Evolutionary conservation across 1,140 invertebrate species (phyloP), one percentile per base, ranked within the genome.

Genomic region (Zaprionus capensis): DNA sequence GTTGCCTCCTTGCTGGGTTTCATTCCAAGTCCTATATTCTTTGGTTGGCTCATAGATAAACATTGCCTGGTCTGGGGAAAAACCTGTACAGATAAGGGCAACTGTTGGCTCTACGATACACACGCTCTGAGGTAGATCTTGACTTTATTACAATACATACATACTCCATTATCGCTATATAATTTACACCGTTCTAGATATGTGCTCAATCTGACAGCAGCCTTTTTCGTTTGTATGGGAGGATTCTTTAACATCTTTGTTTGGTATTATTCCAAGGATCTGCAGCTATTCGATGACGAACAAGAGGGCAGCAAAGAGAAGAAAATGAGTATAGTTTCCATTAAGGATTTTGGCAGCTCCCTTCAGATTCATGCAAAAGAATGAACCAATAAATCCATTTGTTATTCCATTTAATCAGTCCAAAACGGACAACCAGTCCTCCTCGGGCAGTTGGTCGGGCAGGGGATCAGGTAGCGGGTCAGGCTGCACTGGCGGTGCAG

Each of bases 61-160:
- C 94, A 95, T 4, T 96, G 96, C 80, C 76, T 96, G 24, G 94
- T 96, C 24, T 96, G 96, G 96, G 96, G 96, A 11, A 96, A 95
- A 86, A 96, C 96, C 7, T 96, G 96, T 77, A 92, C 94, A 11
- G 95, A 94, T 51, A 95, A 94, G 56, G 96, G 96, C 44, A 96
- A 96, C 82, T 96, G 96, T 91, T 96, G 95, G 96, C 91, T 96
- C 0, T 96, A 96, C 68, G 95, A 96, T 82, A 94, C 95, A 5
- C 93, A 94, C 7, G 82, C 87, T 0, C 53, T 91, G n/a, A 58
- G 85, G 86, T 86, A 26, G 31, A 57, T 28, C 11, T 6, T 15
- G 1, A 11, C 12, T 1, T 15, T 51, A 15, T 41, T 20, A n/a
- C 24, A n/a, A 3, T 12, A n/a, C 6, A 6, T 22, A 2, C 24